A percentile compares a stretch with the other conserved stretches of the same genome.
phyloP scores from a whole-genome alignment of 53 echinoderm and acorn worm genomes.

The Holothuria scabra region DNA sequence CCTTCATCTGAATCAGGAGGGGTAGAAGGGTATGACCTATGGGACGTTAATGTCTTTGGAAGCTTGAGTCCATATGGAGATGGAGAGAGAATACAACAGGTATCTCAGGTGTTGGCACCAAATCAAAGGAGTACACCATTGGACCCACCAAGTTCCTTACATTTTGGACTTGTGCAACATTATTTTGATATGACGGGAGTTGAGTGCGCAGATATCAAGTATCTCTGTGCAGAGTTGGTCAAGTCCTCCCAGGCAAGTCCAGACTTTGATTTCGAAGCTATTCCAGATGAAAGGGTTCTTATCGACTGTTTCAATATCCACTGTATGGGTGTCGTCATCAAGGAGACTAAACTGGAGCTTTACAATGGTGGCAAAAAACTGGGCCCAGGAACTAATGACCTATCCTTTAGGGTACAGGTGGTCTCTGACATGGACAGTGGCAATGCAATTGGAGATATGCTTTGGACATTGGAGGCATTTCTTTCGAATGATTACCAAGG shows the following conservation, averaged over 20 bases:
- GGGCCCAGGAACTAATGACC: constrained; percentile 5
- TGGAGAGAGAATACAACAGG: constrained; percentile 45
- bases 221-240: constrained; percentile 76
- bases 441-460: constrained; percentile 70
- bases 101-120: constrained; percentile 9
- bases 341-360: constrained; percentile 7
- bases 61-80: constrained; percentile 61
- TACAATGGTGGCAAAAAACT: background rate
- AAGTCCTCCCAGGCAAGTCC: constrained; percentile 64
- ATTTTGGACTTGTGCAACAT: constrained; percentile 79
- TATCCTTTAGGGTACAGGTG: constrained; percentile 64
- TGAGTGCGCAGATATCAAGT: constrained; percentile 69
- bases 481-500: constrained; percentile 56
- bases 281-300: constrained; percentile 76
- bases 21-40: constrained; percentile 60
- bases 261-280: constrained; percentile 74
- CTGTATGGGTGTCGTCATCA: constrained; percentile 70
- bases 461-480: constrained; percentile 82
- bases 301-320: constrained; percentile 83
- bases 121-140: constrained; percentile 10
- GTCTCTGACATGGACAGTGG: constrained; percentile 63
- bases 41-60: constrained; percentile 67
- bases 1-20: constrained; percentile 59
- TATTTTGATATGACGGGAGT: constrained; percentile 82
- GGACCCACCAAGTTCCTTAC: constrained; percentile 33